Conservation (phyloP, 1,140 invertebrate genomes). For the Hestina assimilis region DNA sequence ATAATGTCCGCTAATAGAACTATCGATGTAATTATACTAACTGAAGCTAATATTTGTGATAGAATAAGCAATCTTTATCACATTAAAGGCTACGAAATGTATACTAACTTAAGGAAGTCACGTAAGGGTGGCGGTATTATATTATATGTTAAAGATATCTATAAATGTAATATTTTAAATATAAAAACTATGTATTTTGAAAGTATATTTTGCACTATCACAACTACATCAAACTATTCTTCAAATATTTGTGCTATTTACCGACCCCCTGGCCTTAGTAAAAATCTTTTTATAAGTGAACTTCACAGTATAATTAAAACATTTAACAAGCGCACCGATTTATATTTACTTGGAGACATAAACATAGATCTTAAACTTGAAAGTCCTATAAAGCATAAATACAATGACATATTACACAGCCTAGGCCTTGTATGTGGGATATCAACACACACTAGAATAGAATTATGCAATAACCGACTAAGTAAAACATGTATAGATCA, state of each 20-base stretch:
- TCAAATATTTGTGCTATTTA: slow-evolving; percentile 14
- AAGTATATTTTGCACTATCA: not conserved
- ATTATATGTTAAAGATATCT: not conserved
- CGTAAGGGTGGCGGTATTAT: not conserved
- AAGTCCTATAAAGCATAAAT: not conserved
- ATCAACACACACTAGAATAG: too few relatives aligned
- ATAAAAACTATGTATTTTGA: not conserved
- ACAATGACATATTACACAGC: not conserved
- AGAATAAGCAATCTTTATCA: not conserved
- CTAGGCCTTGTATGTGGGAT: too few relatives aligned
- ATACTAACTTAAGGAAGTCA: not conserved
- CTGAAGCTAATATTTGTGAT: not conserved
- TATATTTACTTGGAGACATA: not conserved
- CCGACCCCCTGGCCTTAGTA: slow-evolving; percentile 1
- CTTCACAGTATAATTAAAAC: not conserved
- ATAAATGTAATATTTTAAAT: not conserved
- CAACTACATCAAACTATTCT: not conserved
- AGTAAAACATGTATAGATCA: too few relatives aligned
- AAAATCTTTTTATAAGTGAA: slow-evolving; percentile 10
- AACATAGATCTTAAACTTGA: not conserved
- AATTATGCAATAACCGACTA: too few relatives aligned
- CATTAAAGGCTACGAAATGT: not conserved
- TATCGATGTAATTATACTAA: not conserved
- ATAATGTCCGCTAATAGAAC: not conserved
- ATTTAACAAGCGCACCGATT: not conserved